Percentiles rank a stretch among this genome's conserved stretches.
Evolutionary conservation across 2,797 vertebrate species (phyloP).

Genomic region (Sebastiscus tertius): DNA sequence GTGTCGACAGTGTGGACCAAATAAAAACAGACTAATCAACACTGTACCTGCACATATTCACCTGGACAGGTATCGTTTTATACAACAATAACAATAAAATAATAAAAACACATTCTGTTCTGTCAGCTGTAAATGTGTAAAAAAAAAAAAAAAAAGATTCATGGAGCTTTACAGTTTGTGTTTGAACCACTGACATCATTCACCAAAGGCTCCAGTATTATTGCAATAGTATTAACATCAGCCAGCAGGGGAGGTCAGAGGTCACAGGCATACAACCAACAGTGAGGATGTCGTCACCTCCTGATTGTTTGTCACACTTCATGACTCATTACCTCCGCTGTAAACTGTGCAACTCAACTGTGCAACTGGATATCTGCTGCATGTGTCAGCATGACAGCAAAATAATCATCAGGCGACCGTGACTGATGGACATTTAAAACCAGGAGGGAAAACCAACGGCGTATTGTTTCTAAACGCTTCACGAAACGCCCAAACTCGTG

Average conservation of each 20-base stretch:
- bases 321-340: not conserved
- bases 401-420: not conserved
- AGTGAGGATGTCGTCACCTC: not conserved
- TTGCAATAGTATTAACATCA: conserved; percentile 20
- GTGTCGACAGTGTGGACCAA: conserved; percentile 3
- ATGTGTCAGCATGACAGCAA: not conserved
- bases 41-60: conserved; percentile 22
- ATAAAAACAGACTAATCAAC: not conserved
- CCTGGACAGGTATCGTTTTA: conserved; percentile 10
- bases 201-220: not conserved
- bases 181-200: not conserved
- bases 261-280: not conserved
- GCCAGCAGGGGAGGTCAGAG: conserved; percentile 18
- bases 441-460: too few relatives aligned
- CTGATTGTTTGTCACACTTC: not conserved
- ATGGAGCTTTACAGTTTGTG: not conserved
- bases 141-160: not conserved
- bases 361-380: not conserved
- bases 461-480: too few relatives aligned
- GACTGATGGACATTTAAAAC: too few relatives aligned
- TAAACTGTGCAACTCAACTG: conserved; percentile 2
- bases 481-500: too few relatives aligned
- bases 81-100: not conserved
- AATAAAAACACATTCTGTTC: conserved; percentile 32
- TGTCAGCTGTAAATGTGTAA: conserved; percentile 19